phyloP scores from a whole-genome alignment of 2,113 vertebrate species.

The Mohoua ochrocephala region DNA sequence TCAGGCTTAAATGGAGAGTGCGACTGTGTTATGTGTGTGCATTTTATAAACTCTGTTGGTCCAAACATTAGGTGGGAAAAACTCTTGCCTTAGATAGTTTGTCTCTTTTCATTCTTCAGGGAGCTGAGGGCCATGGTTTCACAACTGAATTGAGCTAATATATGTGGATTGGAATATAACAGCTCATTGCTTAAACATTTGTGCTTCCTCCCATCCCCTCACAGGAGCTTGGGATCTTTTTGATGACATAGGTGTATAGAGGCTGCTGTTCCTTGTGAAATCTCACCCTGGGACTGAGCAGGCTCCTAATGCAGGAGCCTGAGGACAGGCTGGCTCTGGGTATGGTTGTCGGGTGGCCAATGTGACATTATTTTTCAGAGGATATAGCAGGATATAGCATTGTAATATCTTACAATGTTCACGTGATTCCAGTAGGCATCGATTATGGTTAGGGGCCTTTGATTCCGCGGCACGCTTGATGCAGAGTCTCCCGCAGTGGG shows the following conservation, averaged over 20 bases:
- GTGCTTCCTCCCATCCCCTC: not conserved
- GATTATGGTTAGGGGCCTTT: not conserved
- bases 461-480: not conserved
- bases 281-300: not conserved
- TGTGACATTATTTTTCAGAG: not conserved
- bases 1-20: not conserved
- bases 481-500: fast-evolving
- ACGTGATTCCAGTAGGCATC: not conserved
- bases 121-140: not conserved
- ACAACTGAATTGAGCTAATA: not conserved
- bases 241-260: not conserved
- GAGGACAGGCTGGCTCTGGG: not conserved
- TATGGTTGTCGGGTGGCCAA: fast-evolving
- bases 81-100: not conserved
- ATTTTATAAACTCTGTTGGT: not conserved
- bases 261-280: not conserved
- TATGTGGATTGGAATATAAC: not conserved
- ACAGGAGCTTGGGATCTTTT: not conserved
- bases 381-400: not conserved
- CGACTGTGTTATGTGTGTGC: fast-evolving
- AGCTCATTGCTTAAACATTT: not conserved
- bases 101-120: not conserved
- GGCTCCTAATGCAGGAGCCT: not conserved
- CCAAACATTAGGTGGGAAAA: not conserved
- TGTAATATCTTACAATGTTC: not conserved